These are phyloP conservation scores for Panurus biarmicus DNA, from an alignment of 2,113 vertebrate genomes.

Conservation along the genomic window DNA sequence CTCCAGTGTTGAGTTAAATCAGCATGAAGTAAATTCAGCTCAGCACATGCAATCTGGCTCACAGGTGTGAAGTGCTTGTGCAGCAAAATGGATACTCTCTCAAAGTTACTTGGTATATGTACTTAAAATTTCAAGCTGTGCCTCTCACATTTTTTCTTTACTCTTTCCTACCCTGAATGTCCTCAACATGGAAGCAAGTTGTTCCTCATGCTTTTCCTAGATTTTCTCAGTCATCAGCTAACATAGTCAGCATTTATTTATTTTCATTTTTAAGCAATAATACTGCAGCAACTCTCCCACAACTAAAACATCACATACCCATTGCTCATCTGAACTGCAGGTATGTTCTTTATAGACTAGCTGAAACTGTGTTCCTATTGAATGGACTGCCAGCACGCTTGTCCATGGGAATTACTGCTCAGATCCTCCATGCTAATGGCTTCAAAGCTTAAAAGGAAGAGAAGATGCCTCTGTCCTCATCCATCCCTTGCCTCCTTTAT, in stretches of 20 bases:
- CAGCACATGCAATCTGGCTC: slow-evolving; percentile 44
- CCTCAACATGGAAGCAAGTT: slow-evolving; percentile 22
- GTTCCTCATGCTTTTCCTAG: slow-evolving; percentile 49
- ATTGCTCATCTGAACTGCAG: slow-evolving; percentile 67
- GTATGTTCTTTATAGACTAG: slow-evolving; percentile 51
- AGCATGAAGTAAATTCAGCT: slow-evolving; percentile 44
- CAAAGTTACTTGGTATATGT: slow-evolving; percentile 14
- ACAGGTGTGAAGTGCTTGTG: slow-evolving; percentile 27
- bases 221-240: slow-evolving; percentile 51
- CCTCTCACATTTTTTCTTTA: slow-evolving; percentile 35
- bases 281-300: slow-evolving; percentile 46
- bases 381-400: slow-evolving; percentile 79
- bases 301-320: slow-evolving; percentile 62
- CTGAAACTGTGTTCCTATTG: slow-evolving; percentile 43
- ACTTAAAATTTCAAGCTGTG: slow-evolving; percentile 39
- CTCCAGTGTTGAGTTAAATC: slow-evolving; percentile 46
- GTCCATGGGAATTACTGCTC: slow-evolving; percentile 69
- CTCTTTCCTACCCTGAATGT: slow-evolving; percentile 38
- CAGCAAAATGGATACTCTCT: slow-evolving; percentile 1
- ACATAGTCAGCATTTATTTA: slow-evolving; percentile 52
- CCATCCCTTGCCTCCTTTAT: slow-evolving; percentile 46
- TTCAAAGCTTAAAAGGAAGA: slow-evolving; percentile 34
- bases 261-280: slow-evolving; percentile 57
- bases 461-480: slow-evolving; percentile 19
- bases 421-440: slow-evolving; percentile 21